Evolutionary conservation across 1,140 invertebrate species (phyloP), one percentile per base, ranked within the genome.

Genomic region (Radopholus similis): DNA sequence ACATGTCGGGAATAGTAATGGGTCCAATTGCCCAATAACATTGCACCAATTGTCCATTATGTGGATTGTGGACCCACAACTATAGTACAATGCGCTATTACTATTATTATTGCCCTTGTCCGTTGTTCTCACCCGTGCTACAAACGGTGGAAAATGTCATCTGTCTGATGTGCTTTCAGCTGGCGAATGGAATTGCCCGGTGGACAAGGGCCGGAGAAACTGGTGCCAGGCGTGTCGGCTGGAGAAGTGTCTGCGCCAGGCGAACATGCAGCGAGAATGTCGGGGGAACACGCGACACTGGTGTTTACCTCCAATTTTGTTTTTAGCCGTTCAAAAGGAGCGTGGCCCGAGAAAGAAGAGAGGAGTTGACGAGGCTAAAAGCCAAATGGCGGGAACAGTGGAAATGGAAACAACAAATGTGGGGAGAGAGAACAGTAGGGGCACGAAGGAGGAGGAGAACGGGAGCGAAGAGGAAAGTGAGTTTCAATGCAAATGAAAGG

Each of bases 151-250:
- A n/a, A n/a, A n/a, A n/a, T n/a, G n/a, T n/a, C n/a, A n/a, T n/a
- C n/a, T n/a, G n/a, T n/a, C n/a, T n/a, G n/a, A n/a, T n/a, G n/a
- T n/a, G n/a, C n/a, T n/a, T 15, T 47, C 15, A 62, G 59, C 59
- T 21, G 21, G 35, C 18, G 26, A 49, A 23, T 32, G 49, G n/a
- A 49, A 47, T 23, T 62, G 59, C 47, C 47, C 47, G 28, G 42
- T 62, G 59, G 40, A 62, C 37, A 62, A 49, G 32, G 11, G 40
- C 30, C 59, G 59, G 32, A 35, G 59, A 32, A 62, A 62, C 47
- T 49, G 59, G 59, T 62, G 59, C 40, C 59, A 62, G 59, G 59
- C 37, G 32, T 62, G 59, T n/a, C 59, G 59, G 34, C 35, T 49
- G 13, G 13, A 62, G 9, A 62, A 62, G 47, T 62, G 59, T 26